These are phyloP conservation scores for Antrozous pallidus DNA, from an alignment of 2,797 vertebrate genomes.

Conservation along the genomic window DNA sequence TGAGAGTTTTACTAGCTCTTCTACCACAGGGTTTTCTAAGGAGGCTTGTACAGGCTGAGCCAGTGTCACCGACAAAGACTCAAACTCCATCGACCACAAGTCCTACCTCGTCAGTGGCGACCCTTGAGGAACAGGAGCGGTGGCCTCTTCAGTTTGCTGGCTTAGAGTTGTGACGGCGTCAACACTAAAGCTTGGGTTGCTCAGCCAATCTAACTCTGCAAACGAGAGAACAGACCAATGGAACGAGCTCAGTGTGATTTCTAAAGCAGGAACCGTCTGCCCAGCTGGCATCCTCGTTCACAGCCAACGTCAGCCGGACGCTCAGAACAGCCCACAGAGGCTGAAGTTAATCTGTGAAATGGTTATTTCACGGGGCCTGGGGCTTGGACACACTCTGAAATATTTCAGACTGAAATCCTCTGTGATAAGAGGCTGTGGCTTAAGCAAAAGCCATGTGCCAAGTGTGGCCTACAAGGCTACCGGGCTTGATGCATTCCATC, in stretches of 20 bases:
- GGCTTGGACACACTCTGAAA: neutral
- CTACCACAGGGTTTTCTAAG: constrained; percentile 48
- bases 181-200: constrained; percentile 90
- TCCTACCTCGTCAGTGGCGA: constrained; percentile 83
- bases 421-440: neutral
- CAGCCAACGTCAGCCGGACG: constrained; percentile 9
- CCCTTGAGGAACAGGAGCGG: constrained; percentile 52
- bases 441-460: neutral
- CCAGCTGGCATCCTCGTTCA: constrained; percentile 20
- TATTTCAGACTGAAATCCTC: constrained; percentile 38
- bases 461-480: constrained; percentile 27
- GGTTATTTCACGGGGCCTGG: constrained; percentile 35
- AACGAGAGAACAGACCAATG: constrained; percentile 69
- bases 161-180: constrained; percentile 86
- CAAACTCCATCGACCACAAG: neutral
- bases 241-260: constrained; percentile 41
- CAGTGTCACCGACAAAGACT: neutral
- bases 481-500: neutral
- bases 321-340: neutral
- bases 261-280: constrained; percentile 24
- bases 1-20: neutral
- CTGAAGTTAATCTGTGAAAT: constrained; percentile 19
- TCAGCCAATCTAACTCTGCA: constrained; percentile 91
- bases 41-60: constrained; percentile 1
- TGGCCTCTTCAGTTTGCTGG: constrained; percentile 77